Conservation (phyloP, 2,797 vertebrate genomes). For the Brotula barbata region DNA sequence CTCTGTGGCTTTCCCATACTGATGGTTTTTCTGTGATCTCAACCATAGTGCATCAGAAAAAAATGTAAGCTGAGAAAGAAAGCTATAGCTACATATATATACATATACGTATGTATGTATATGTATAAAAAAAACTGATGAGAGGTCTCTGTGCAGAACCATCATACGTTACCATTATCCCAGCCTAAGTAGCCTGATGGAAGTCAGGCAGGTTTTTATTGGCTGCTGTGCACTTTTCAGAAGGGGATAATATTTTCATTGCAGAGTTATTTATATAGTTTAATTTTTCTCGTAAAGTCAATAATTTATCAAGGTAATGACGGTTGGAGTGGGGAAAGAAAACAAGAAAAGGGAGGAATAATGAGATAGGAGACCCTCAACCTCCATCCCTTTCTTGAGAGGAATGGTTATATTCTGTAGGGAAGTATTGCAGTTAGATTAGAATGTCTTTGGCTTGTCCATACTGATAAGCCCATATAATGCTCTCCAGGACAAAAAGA, state of each 20-base stretch:
- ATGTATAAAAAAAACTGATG: constrained; percentile 43
- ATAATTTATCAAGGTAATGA: constrained; percentile 81
- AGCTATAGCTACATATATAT: constrained; percentile 11
- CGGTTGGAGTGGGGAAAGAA: constrained; percentile 70
- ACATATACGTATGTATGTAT: background rate
- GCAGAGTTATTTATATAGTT: constrained; percentile 76
- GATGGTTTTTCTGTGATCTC: constrained; percentile 40
- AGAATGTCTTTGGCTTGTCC: constrained; percentile 38
- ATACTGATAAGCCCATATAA: constrained; percentile 39
- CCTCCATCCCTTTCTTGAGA: constrained; percentile 14
- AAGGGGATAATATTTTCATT: constrained; percentile 79
- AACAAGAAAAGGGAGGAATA: constrained; percentile 67
- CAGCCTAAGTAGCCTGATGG: constrained; percentile 75
- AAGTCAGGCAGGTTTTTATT: constrained; percentile 79
- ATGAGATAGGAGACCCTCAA: constrained; percentile 63
- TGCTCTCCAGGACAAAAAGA: constrained; percentile 36
- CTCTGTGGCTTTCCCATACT: background rate
- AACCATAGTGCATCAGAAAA: constrained; percentile 26
- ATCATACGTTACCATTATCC: constrained; percentile 57
- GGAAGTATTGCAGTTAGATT: constrained; percentile 25
- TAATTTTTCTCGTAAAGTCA: constrained; percentile 78
- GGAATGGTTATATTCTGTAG: constrained; percentile 48
- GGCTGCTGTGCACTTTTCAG: constrained; percentile 70
- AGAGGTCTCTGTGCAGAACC: constrained; percentile 55
- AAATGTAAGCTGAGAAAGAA: constrained; percentile 17